Base-by-base conservation (phyloP, 2,797 vertebrate genomes). In the Hypotaenidia philippensis region DNA sequence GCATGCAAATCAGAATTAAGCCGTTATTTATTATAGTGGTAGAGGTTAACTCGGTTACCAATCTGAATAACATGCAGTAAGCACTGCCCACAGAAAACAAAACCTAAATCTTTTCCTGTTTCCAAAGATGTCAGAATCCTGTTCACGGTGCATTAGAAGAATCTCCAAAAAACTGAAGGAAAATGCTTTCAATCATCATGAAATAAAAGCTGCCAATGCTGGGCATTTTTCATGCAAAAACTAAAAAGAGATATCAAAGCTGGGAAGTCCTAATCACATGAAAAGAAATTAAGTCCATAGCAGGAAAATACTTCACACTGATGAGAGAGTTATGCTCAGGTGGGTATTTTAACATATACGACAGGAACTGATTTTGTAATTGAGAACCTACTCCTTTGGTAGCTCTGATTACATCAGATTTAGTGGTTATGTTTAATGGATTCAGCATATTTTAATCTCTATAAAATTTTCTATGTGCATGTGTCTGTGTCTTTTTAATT, bases 301-400 rank as follows among this genome's bases (percentile, higher is more conserved):
- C 13, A 59, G 69, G 4, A 29, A 94, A 94, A 70, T 32, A 76
- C 40, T 36, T 91, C 55, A 86, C 9, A 2, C 59, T 94, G 53
- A 95, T 97, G 63, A 91, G n/a, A 96, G 72, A 65, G 55, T 68
- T 93, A 81, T 52, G 74, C 45, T 90, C 17, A 45, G n/a, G 26
- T 41, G 21, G 32, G 47, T 69, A 93, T 55, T 88, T 70, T 40
- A 86, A 66, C 19, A 55, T 26, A 47, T 5, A 90, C 8, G 21
- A 59, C 22, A 50, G 31, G 19, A 17, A 63, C 16, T 31, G 26
- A 84, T 65, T 38, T 63, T 59, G 19, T 29, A 92, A 72, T 9
- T 82, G 13, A 57, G 40, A 90, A 84, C 7, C 5, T 69, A 65
- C 18, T 83, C 8, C 34, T 81, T 31, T 50, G 17, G 53, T 38